Conservation (phyloP, 2,888 invertebrate species). For the Beris chalybata region DNA sequence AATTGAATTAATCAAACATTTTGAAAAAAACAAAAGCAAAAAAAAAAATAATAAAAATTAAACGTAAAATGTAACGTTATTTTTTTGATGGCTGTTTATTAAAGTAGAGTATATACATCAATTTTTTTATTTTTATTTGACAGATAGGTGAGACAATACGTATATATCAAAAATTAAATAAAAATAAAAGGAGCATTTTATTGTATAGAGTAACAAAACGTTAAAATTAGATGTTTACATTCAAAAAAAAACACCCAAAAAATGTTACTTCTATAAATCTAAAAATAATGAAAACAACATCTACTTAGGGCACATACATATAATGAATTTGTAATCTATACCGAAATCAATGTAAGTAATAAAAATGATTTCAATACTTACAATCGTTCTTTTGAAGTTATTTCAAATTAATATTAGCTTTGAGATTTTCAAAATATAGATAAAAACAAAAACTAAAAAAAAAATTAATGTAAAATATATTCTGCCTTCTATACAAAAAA, state of each 20-base stretch:
- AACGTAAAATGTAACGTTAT: slow-evolving; percentile 29
- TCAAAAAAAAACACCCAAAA: not conserved
- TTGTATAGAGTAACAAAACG: slow-evolving; percentile 9
- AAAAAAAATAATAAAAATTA: slow-evolving; percentile 20
- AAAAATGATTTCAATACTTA: slow-evolving; percentile 1
- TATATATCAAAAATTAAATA: slow-evolving; percentile 30
- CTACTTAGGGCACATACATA: slow-evolving; percentile 9
- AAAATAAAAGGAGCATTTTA: slow-evolving; percentile 12
- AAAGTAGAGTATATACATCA: slow-evolving; percentile 26
- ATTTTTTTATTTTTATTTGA: slow-evolving; percentile 28
- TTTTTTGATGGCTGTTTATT: slow-evolving; percentile 40
- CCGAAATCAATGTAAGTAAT: not conserved
- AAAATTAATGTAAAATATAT: slow-evolving; percentile 27
- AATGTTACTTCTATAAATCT: no score
- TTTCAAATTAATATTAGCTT: slow-evolving; percentile 7
- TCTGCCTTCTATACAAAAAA: slow-evolving; percentile 34
- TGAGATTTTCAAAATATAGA: slow-evolving; percentile 16
- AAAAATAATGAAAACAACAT: slow-evolving; percentile 3
- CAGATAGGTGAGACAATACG: slow-evolving; percentile 39
- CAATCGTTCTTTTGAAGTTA: not conserved
- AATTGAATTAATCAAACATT: slow-evolving; percentile 8
- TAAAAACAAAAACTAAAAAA: slow-evolving; percentile 1
- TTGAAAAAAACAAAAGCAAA: not conserved
- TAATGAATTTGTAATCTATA: not conserved
- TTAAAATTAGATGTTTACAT: slow-evolving; percentile 9